A percentile compares a stretch with the other conserved stretches of the same genome.
These are phyloP conservation scores for Silurus glanis DNA, from an alignment of 2,113 vertebrate genomes.

Conservation along the genomic window DNA sequence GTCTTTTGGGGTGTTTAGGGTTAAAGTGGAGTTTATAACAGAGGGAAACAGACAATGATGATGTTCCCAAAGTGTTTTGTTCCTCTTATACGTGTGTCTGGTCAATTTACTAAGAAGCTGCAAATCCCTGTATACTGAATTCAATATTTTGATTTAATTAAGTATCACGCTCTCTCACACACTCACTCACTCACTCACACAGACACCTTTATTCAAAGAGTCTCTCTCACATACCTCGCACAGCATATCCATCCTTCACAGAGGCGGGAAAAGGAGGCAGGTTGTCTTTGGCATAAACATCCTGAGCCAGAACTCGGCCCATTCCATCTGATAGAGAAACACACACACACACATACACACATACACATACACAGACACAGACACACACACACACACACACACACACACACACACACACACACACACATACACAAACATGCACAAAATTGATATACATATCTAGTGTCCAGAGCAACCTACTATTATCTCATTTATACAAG, in stretches of 20 bases:
- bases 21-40: background rate
- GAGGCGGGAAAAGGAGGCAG: constrained; percentile 97
- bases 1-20: background rate
- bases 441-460: too few species aligned
- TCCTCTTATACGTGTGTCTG: background rate
- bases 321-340: constrained; percentile 84
- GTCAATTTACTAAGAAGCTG: background rate
- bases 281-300: constrained; percentile 99
- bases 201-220: background rate
- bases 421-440: too few species aligned
- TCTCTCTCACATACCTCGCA: constrained; percentile 81
- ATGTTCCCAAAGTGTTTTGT: background rate
- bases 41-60: background rate
- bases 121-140: background rate
- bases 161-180: background rate
- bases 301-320: constrained; percentile 98
- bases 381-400: background rate
- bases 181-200: background rate
- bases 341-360: constrained; percentile 31
- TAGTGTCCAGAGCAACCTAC: too few species aligned
- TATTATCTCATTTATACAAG: too few species aligned
- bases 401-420: too few species aligned
- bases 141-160: background rate
- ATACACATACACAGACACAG: background rate
- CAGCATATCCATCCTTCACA: constrained; percentile 98